Percentiles rank a stretch among this genome's conserved stretches.
Conservation (phyloP, 2,888 invertebrate species). For the Byasa hedistus region DNA sequence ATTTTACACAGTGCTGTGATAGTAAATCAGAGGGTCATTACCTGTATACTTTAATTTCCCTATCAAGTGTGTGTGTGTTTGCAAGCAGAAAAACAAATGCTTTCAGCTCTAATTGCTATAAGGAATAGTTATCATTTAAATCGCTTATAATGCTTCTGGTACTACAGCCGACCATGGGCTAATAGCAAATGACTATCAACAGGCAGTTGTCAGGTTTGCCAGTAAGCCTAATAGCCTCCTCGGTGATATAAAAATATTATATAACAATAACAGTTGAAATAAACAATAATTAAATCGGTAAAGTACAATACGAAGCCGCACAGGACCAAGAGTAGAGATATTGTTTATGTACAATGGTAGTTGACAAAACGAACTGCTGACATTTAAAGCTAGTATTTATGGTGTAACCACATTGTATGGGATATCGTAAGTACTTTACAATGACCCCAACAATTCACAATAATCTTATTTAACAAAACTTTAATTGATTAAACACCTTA, state of each 20-base stretch:
- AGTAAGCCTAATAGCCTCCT: too few relatives aligned
- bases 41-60: not conserved
- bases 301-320: not conserved
- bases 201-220: not conserved
- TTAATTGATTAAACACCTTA: not conserved
- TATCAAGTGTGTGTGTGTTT: not conserved
- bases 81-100: slow-evolving; percentile 8
- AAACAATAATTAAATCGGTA: slow-evolving; percentile 2
- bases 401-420: not conserved
- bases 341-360: slow-evolving; percentile 3
- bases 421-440: not conserved
- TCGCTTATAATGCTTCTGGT: not conserved
- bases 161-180: not conserved
- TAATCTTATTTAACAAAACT: not conserved
- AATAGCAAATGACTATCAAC: not conserved
- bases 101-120: slow-evolving; percentile 11
- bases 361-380: slow-evolving; percentile 4
- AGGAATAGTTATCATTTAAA: slow-evolving; percentile 10
- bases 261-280: not conserved
- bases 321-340: slow-evolving; percentile 3
- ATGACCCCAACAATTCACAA: not conserved
- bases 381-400: slow-evolving; percentile 15
- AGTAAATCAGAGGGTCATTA: not conserved
- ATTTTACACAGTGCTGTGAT: not conserved
- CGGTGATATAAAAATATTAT: not conserved